Evolutionary conservation across 2,888 invertebrate genomes (phyloP), one percentile per base, ranked within the genome.

Genomic region (Tricholauxania praeusta): DNA sequence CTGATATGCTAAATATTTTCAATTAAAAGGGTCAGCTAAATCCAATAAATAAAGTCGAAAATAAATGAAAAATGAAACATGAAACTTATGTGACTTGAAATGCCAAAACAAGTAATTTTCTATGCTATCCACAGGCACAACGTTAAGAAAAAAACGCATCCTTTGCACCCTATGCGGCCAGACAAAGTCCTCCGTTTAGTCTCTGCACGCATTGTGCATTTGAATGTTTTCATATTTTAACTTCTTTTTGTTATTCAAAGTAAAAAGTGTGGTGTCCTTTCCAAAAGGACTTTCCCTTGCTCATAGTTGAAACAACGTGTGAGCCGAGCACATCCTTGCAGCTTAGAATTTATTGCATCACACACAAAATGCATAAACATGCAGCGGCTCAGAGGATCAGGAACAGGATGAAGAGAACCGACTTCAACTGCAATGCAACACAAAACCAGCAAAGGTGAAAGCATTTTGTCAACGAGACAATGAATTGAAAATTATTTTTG

Each of bases 101-200:
- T 49, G 51, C 64, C 64, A 64, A 49, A 64, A 64, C 64, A 64
- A 49, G 49, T 64, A 49, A 64, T 64, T 64, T 51, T 64, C 64
- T 28, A 49, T 64, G 64, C 17, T 28, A 12, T 49, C 48, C 14
- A 51, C 81, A 80, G 75, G 78, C 53, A 15, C 57, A 62, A 22
- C 51, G 47, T 60, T 60, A 19, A 12, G n/a, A 49, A 19, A 28
- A 70, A 64, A 57, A 52, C 59, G 51, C 49, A 49, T 51, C 51
- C 64, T 49, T 49, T 51, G 49, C 22, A 64, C 6, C 47, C n/a
- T 48, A n/a, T 63, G n/a, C 47, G 15, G 47, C 59, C 15, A 60
- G 39, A 12, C 64, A 51, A 51, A n/a, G 28, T 15, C 48, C 47
- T 62, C 12, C 12, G 4, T n/a, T 17, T 12, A 19, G 14, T n/a